Evolutionary conservation across 2,113 vertebrate species (phyloP), one percentile per base, ranked within the genome.

Genomic region (Semicossyphus pulcher): DNA sequence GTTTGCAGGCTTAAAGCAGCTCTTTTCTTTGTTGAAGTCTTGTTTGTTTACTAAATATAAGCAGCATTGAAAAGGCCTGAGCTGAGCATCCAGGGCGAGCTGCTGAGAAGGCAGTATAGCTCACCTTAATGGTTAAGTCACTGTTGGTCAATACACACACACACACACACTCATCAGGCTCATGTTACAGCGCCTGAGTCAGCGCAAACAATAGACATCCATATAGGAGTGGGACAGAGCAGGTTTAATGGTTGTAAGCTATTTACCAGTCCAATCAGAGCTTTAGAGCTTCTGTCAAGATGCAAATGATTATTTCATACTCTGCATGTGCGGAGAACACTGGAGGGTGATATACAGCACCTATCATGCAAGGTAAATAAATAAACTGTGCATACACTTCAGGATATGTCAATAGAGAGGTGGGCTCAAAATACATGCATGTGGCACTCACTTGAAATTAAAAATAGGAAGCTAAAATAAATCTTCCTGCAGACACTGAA

Each of bases 51-150:
- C 4, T 51, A 53, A 57, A 49, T 57, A 42, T 23, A 64, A 32
- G 42, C 25, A 36, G 23, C 42, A 29, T 1, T 58, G 61, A 53
- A 58, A 64, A 60, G 34, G 57, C 25, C 63, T 57, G 58, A 59
- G 34, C 51, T 39, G 37, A 65, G 65, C 72, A 29, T 72, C 57
- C 49, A 45, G 51, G 16, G 23, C 32, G 37, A 67, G 53, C 51
- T 83, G 80, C 84, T 88, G 86, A 80, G 69, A 32, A 78, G 48
- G 82, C 80, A 84, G 57, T 41, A 47, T 32, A 68, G 49, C 60
- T 78, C 39, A 63, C 49, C 45, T 67, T 81, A 78, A 91, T 85
- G 77, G 72, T 70, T 47, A 48, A 63, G 67, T 74, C 84, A 65
- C 60, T 67, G 63, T 64, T 87, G 66, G 78, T 86, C 78, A 80